Percentiles rank a stretch among this genome's conserved stretches.
Conservation (phyloP, 2,797 vertebrate genomes). For the Decapterus maruadsi region DNA sequence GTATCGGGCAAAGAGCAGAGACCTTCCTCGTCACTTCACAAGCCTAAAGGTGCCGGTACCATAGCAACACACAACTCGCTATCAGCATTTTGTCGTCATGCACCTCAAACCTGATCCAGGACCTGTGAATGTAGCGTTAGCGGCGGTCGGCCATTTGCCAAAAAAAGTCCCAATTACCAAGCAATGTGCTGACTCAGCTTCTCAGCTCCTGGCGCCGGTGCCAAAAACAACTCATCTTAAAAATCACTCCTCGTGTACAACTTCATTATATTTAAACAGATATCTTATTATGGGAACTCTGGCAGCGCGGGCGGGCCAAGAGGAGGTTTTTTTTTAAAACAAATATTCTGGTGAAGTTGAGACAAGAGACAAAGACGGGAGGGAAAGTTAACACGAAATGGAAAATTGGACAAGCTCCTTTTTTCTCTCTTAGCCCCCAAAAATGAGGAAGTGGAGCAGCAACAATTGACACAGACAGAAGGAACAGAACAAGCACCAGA, state of each 20-base stretch:
- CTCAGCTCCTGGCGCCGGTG: neutral
- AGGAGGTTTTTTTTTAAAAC: neutral
- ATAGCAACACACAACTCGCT: constrained; percentile 6
- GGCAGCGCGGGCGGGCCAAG: constrained; percentile 1
- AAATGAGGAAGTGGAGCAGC: constrained; percentile 35
- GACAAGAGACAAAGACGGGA: neutral
- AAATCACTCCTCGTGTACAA: constrained; percentile 19
- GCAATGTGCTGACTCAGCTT: constrained; percentile 23
- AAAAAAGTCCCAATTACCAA: constrained; percentile 26
- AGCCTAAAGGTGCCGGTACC: constrained; percentile 33
- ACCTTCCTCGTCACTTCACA: constrained; percentile 30
- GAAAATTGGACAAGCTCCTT: constrained; percentile 24
- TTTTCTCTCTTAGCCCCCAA: constrained; percentile 2
- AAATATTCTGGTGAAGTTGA: constrained; percentile 7
- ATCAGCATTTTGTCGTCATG: constrained; percentile 17
- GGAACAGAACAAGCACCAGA: constrained; percentile 6
- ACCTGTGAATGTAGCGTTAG: constrained; percentile 7
- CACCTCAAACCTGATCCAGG: constrained; percentile 12
- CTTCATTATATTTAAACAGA: constrained; percentile 27
- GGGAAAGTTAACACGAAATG: constrained; percentile 19
- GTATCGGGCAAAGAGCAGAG: constrained; percentile 52
- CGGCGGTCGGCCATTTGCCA: neutral
- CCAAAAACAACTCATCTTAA: constrained; percentile 35
- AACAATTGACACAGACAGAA: constrained; percentile 21
- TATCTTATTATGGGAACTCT: constrained; percentile 6